Evolutionary conservation across 1,140 invertebrate genomes (phyloP).

Genomic region (Zaprionus lachaisei): DNA sequence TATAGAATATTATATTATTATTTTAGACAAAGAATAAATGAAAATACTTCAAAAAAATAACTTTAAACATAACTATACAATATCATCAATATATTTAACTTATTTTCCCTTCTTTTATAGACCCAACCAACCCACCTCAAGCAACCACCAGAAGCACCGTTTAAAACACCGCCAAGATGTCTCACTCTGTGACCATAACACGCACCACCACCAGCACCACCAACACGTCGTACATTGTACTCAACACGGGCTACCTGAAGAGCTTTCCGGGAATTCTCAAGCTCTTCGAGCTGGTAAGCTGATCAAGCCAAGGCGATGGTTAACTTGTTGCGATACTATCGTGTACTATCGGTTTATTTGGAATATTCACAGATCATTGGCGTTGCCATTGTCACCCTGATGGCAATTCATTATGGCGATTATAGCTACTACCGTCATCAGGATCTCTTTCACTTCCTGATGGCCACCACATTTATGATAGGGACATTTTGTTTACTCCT

Average conservation of each 20-base stretch:
- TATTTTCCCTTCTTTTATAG: background rate
- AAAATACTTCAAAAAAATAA: too few species aligned
- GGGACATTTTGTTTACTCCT: constrained; percentile 90
- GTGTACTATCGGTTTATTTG: background rate
- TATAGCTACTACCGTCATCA: constrained; percentile 81
- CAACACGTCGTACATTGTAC: constrained; percentile 89
- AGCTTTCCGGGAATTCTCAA: constrained; percentile 90
- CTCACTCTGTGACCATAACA: constrained; percentile 92
- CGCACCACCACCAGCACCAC: constrained; percentile 92
- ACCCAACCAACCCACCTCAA: constrained; percentile 40
- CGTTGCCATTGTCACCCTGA: constrained; percentile 88
- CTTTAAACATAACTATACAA: too few species aligned
- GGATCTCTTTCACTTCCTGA: constrained; percentile 90
- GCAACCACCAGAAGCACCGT: constrained; percentile 18
- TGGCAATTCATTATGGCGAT: constrained; percentile 87
- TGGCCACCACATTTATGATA: constrained; percentile 88
- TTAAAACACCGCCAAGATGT: constrained; percentile 87
- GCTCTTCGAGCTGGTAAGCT: constrained; percentile 89
- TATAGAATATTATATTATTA: too few species aligned
- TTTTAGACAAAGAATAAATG: too few species aligned
- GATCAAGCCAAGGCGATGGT: background rate
- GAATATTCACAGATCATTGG: constrained; percentile 89
- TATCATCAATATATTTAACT: background rate
- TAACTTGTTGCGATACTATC: background rate
- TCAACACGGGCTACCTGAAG: constrained; percentile 91